Evolutionary conservation across 1,140 invertebrate species (phyloP).

Genomic region (Plodia interpunctella): DNA sequence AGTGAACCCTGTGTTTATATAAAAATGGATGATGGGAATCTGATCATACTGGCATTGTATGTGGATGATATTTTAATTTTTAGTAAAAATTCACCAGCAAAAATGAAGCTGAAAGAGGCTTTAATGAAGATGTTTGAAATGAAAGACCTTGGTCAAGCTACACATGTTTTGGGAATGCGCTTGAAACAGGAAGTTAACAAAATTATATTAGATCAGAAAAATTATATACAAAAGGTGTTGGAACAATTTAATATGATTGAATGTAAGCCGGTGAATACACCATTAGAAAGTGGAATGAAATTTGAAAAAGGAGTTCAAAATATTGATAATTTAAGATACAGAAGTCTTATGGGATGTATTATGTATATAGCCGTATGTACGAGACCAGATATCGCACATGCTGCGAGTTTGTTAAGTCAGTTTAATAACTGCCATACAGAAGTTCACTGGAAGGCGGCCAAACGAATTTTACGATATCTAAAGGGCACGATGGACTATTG

Average conservation of each 20-base stretch:
- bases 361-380: slow-evolving; percentile 21
- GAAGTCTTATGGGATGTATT: too few relatives aligned
- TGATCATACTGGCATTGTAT: slow-evolving; percentile 31
- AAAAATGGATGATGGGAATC: too few relatives aligned
- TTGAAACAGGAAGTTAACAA: neutral
- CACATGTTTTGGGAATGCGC: neutral
- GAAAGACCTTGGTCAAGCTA: neutral
- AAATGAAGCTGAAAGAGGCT: neutral
- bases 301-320: neutral
- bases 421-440: too few relatives aligned
- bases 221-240: slow-evolving; percentile 17
- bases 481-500: too few relatives aligned
- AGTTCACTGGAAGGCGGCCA: too few relatives aligned
- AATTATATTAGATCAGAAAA: too few relatives aligned
- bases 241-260: slow-evolving; percentile 12
- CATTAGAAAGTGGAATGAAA: slow-evolving; percentile 5
- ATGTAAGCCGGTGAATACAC: slow-evolving; percentile 16
- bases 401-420: slow-evolving; percentile 25
- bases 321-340: slow-evolving; percentile 12
- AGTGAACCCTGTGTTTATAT: neutral
- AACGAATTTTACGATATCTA: too few relatives aligned
- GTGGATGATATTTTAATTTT: slow-evolving; percentile 16
- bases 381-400: slow-evolving; percentile 25
- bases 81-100: neutral
- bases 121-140: neutral